A percentile compares a stretch with the other conserved stretches of the same genome.
These are phyloP conservation scores for Frankliniella fusca DNA, from an alignment of 2,888 invertebrate species.

Conservation along the genomic window DNA sequence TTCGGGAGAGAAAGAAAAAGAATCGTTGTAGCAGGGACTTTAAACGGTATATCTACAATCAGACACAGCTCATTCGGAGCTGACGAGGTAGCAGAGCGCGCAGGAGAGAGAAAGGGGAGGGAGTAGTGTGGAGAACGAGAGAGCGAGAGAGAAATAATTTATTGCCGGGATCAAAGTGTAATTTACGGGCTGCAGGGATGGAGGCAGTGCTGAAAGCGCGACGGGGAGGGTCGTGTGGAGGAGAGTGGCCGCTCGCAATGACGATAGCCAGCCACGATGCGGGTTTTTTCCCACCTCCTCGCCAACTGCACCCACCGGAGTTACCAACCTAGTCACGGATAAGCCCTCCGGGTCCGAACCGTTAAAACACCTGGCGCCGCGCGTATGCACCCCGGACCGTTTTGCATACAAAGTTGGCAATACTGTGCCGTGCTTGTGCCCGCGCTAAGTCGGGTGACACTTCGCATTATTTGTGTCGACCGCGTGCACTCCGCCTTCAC, in stretches of 20 bases:
- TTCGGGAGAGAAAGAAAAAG: no score
- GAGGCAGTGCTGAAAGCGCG: background rate
- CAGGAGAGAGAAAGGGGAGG: no score
- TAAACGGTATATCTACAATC: no score
- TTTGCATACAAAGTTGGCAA: background rate
- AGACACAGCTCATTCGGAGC: no score
- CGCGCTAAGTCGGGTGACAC: background rate
- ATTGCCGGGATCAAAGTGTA: conserved; percentile 13
- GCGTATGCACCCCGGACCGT: background rate
- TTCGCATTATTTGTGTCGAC: background rate
- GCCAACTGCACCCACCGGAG: background rate
- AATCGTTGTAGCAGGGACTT: no score
- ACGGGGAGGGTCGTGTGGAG: background rate
- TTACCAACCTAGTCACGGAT: background rate
- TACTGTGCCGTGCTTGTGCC: background rate
- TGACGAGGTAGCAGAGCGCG: no score
- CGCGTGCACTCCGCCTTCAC: background rate
- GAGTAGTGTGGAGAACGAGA: no score
- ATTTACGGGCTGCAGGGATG: background rate
- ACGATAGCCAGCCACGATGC: background rate
- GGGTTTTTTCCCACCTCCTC: background rate
- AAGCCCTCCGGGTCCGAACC: background rate
- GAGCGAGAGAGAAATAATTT: background rate
- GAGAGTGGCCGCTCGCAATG: background rate
- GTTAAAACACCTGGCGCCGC: background rate